Evolutionary conservation across 2,113 vertebrate genomes (phyloP), one percentile per base, ranked within the genome.

Genomic region (Callopanchax toddi): DNA sequence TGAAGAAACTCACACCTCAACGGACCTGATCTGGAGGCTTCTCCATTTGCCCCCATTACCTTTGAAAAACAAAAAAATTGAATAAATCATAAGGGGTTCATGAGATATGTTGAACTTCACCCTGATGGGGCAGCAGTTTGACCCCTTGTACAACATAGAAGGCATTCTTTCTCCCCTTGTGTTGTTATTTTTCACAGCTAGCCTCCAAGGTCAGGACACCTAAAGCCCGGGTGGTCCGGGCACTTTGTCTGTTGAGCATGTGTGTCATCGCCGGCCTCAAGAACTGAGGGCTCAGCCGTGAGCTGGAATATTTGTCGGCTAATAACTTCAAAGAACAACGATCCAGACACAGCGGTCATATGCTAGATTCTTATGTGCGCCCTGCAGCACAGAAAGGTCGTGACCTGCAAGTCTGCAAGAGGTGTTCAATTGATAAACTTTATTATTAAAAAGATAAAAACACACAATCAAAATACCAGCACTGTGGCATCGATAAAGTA

Each of bases 151-250:
- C 72, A 81, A 67, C 71, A 76, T 67, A 58, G 73, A 59, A 85
- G 67, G 61, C 60, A 83, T 76, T 83, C 84, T 79, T 86, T 80
- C 62, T 77, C 73, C 56, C 62, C 68, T 72, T 81, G 73, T 80
- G 84, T 80, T 86, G 84, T 88, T 87, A 81, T 89, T 83, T 86
- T 82, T 86, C 78, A 89, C 71, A 83, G 84, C 73, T 65, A 84
- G 53, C 68, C 76, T 67, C 74, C 85, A 92, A 93, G 90, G 92
- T 92, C 87, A 89, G 82, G 84, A 83, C 86, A 86, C 82, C 76
- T 74, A 83, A 85, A 83, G 61, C 82, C 75, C 29, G 70, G 88
- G 87, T 87, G 83, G 87, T 87, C 82, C 56, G 10, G 63, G 78
- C 73, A 83, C 81, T 86, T 86, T 88, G 87, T 89, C 87, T 89